Percentiles rank a stretch among this genome's conserved stretches.
Conservation (phyloP, 2,888 invertebrate species). For the Chloroclystis v-ata region DNA sequence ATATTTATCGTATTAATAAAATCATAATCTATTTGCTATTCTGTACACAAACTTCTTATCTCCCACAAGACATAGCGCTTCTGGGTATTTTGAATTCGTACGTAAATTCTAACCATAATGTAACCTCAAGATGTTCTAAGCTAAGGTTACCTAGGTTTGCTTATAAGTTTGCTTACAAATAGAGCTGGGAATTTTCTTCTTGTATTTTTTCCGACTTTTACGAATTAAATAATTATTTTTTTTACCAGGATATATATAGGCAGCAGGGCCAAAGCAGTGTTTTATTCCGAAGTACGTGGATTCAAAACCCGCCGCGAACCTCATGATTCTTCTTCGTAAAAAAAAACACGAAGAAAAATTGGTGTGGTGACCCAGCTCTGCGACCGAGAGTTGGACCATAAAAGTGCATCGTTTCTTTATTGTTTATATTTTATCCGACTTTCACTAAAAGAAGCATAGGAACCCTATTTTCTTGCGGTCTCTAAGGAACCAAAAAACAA, state of each 20-base stretch:
- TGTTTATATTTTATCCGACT: not conserved
- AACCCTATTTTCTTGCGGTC: not conserved
- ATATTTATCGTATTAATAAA: no score
- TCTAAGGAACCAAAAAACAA: not conserved
- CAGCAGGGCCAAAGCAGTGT: no score
- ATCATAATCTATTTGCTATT: slow-evolving; percentile 8
- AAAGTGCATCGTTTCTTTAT: no score
- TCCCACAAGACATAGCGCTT: not conserved
- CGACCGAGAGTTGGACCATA: no score
- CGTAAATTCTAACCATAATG: slow-evolving; percentile 34
- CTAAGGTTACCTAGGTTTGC: slow-evolving; percentile 2
- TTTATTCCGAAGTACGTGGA: no score
- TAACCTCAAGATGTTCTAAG: slow-evolving; percentile 22
- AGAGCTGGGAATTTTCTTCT: not conserved
- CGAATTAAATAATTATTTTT: not conserved
- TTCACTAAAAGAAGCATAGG: not conserved
- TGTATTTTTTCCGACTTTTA: slow-evolving; percentile 2
- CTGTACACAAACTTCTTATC: not conserved
- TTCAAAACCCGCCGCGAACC: no score
- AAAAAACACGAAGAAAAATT: no score
- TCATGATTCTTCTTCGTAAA: no score
- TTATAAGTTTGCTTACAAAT: slow-evolving; percentile 9
- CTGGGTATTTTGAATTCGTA: slow-evolving; percentile 33
- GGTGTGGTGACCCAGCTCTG: no score
- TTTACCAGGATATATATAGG: no score